These are phyloP conservation scores for Rhagophthalmus giganteus DNA, from an alignment of 2,888 invertebrate species.

Conservation along the genomic window DNA sequence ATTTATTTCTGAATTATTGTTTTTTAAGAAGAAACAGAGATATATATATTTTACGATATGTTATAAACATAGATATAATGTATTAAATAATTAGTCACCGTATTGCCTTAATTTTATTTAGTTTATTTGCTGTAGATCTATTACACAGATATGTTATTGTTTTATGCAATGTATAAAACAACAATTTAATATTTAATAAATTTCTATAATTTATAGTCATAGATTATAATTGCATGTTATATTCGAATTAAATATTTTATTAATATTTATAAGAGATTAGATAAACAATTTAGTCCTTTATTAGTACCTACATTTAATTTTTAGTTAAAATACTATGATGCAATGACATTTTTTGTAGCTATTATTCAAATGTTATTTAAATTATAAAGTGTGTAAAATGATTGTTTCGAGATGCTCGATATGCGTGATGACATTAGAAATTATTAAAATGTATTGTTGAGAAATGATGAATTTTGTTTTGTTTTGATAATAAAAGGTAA, in stretches of 20 bases:
- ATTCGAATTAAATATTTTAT: constrained; percentile 21
- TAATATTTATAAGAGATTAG: constrained; percentile 19
- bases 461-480: constrained; percentile 28
- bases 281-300: constrained; percentile 20
- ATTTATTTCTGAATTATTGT: constrained; percentile 3
- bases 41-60: constrained; percentile 5
- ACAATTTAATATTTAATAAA: constrained; percentile 11
- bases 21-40: constrained; percentile 5
- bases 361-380: constrained; percentile 21
- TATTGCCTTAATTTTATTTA: constrained; percentile 18
- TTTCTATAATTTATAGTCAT: constrained; percentile 20
- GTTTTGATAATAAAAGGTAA: constrained; percentile 29
- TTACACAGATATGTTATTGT: constrained; percentile 6
- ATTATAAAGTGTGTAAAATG: constrained; percentile 23
- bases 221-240: constrained; percentile 19
- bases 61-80: constrained; percentile 10
- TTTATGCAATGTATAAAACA: constrained; percentile 12
- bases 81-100: constrained; percentile 8
- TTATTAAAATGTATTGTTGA: constrained; percentile 23
- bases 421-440: constrained; percentile 19
- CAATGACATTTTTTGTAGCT: constrained; percentile 26
- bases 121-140: constrained; percentile 7
- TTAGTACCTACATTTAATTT: constrained; percentile 25
- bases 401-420: constrained; percentile 22
- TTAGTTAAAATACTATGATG: constrained; percentile 16